Base-by-base conservation (phyloP, 2,888 invertebrate species). In the Dicyrtomina minuta region DNA sequence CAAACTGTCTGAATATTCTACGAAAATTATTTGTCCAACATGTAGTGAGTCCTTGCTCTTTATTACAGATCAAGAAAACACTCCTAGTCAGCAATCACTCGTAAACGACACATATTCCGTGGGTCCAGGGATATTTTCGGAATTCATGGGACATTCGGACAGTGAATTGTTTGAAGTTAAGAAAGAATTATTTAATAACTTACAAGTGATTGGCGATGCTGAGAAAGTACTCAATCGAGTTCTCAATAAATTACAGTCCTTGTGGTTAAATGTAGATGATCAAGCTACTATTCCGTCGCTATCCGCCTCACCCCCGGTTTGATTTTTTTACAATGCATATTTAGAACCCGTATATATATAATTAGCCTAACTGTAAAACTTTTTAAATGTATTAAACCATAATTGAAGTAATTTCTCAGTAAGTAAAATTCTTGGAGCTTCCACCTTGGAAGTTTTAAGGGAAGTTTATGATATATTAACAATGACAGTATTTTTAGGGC, bases 181-280 rank as follows among this genome's bases (percentile, higher is more conserved):
- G 22, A 53, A 39, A 10, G 71, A 71, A 6, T 27, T 65, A 1
- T 15, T 39, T 27, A 22, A 17, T 13, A 69, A 58, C 44, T 27
- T 24, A 15, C 41, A 59, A 8, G 4, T 71, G 3, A 71, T 71
- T 55, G 59, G 53, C 4, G 66, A 67, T 51, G 69, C 73, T 1
- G 65, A 66, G 26, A 12, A 55, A 1, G 49, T 27, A 20, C n/a
- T 58, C 2, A 43, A 26, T 1, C 49, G 49, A 27, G 20, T 71
- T 22, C 27, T 73, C 8, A 43, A 68, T 13, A 49, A 70, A 15
- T 49, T 74, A 3, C 66, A 74, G 44, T 22, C 43, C 1, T 46
- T 74, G 0, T 70, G 74, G 70, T 46, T 70, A n/a, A 61, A 70
- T 33, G 43, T 71, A 1, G 70, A 66, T 15, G 55, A 66, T n/a